Percentiles rank a stretch among this genome's conserved stretches.
These are phyloP conservation scores for Gandaritis pyraliata DNA, from an alignment of 2,888 invertebrate species.

Conservation along the genomic window DNA sequence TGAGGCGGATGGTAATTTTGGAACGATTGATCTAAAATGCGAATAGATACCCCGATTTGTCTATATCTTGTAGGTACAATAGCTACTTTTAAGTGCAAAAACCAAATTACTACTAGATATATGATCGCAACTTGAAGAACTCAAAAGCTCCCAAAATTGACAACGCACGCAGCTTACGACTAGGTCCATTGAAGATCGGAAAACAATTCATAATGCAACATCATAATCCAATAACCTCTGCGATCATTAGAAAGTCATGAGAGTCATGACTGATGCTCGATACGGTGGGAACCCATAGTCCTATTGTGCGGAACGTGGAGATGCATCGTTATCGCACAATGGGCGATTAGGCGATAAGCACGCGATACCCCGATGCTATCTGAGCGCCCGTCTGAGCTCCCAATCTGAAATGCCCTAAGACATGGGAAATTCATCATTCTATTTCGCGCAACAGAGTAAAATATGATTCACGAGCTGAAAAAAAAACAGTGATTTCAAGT, in stretches of 20 bases:
- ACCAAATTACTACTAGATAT: too few species aligned
- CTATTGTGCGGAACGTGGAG: slow-evolving; percentile 57
- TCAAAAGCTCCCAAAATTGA: too few species aligned
- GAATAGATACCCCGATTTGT: too few species aligned
- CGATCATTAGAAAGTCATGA: slow-evolving; percentile 28
- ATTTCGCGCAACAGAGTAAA: too few species aligned
- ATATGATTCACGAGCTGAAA: too few species aligned
- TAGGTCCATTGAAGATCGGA: neutral
- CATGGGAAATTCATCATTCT: slow-evolving; percentile 19
- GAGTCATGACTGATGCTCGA: slow-evolving; percentile 35
- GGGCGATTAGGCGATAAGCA: slow-evolving; percentile 68
- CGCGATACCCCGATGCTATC: slow-evolving; percentile 67
- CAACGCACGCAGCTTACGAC: too few species aligned
- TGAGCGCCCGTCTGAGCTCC: slow-evolving; percentile 58
- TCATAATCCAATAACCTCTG: slow-evolving; percentile 17
- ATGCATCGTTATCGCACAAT: slow-evolving; percentile 71
- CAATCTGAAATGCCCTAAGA: slow-evolving; percentile 44
- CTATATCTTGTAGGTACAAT: too few species aligned
- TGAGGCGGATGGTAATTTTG: neutral
- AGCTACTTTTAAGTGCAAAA: too few species aligned
- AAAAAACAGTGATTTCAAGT: too few species aligned
- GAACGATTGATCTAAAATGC: too few species aligned
- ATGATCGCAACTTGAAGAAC: too few species aligned
- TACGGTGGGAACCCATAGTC: slow-evolving; percentile 46
- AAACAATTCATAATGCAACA: slow-evolving; percentile 3